Evolutionary conservation across 2,797 vertebrate species (phyloP).

Genomic region (Dermochelys coriacea): DNA sequence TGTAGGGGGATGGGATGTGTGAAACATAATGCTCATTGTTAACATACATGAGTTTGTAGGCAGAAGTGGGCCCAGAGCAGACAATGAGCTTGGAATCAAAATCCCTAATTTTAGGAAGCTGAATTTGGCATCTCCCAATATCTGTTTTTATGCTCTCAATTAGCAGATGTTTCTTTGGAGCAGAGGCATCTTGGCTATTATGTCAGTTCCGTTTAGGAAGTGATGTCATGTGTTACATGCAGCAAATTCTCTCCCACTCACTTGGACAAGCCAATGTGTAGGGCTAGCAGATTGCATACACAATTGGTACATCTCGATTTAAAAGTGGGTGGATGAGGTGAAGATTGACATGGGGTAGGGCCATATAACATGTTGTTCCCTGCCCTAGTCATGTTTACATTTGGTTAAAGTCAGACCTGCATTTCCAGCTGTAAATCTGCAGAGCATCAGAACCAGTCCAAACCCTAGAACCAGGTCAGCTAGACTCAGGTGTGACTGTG

Average conservation of each 20-base stretch:
- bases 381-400: background rate
- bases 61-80: background rate
- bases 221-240: background rate
- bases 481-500: constrained; percentile 1
- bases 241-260: constrained; percentile 6
- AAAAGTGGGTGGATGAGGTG: background rate
- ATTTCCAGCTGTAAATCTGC: constrained; percentile 1
- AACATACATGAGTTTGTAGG: background rate
- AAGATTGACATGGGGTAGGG: background rate
- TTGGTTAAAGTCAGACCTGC: background rate
- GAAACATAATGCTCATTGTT: background rate
- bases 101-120: background rate
- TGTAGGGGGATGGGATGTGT: background rate
- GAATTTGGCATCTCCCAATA: background rate
- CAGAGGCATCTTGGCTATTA: background rate
- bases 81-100: background rate
- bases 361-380: background rate
- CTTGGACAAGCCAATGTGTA: background rate
- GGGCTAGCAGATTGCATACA: constrained; percentile 3
- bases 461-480: background rate
- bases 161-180: constrained; percentile 10
- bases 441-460: background rate
- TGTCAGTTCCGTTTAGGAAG: background rate
- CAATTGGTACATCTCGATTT: background rate
- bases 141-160: background rate